Evolutionary conservation across 1,140 invertebrate species (phyloP).

Genomic region (Plectrocnemia conspersa): DNA sequence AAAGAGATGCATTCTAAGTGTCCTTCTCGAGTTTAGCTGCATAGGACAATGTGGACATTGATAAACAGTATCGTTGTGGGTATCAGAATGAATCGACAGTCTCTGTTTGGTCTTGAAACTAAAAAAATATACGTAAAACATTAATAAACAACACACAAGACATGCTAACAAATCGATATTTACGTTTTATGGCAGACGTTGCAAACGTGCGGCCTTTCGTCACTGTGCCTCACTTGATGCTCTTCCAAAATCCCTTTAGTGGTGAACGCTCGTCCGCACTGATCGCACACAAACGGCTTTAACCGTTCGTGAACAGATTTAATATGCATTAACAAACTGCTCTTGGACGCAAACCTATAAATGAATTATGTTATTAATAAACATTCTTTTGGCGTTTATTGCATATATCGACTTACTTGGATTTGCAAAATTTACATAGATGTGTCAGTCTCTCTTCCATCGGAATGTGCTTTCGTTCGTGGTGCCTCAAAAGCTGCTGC

Average conservation of each 20-base stretch:
- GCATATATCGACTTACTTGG: slow-evolving; percentile 29
- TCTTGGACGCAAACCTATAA: slow-evolving; percentile 33
- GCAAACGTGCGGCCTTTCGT: slow-evolving; percentile 49
- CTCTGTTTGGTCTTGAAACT: slow-evolving; percentile 42
- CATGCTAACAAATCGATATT: slow-evolving; percentile 6
- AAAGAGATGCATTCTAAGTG: slow-evolving; percentile 47
- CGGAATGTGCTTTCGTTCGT: slow-evolving; percentile 45
- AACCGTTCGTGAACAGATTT: slow-evolving; percentile 45
- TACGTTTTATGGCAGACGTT: slow-evolving; percentile 42
- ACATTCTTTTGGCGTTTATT: background rate
- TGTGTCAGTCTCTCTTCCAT: slow-evolving; percentile 41
- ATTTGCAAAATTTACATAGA: slow-evolving; percentile 41
- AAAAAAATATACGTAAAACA: slow-evolving; percentile 16
- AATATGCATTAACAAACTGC: slow-evolving; percentile 39
- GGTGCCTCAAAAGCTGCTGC: slow-evolving; percentile 39
- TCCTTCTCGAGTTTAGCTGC: slow-evolving; percentile 46
- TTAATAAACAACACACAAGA: background rate
- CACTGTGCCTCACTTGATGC: slow-evolving; percentile 50
- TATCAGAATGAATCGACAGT: slow-evolving; percentile 42
- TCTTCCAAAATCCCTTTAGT: slow-evolving; percentile 46
- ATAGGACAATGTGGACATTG: slow-evolving; percentile 46
- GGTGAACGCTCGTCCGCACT: slow-evolving; percentile 48
- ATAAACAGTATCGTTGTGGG: slow-evolving; percentile 44
- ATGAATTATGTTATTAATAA: background rate
- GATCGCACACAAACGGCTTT: slow-evolving; percentile 47